Evolutionary conservation across 2,113 vertebrate genomes (phyloP).

Genomic region (Tachysurus fulvidraco): DNA sequence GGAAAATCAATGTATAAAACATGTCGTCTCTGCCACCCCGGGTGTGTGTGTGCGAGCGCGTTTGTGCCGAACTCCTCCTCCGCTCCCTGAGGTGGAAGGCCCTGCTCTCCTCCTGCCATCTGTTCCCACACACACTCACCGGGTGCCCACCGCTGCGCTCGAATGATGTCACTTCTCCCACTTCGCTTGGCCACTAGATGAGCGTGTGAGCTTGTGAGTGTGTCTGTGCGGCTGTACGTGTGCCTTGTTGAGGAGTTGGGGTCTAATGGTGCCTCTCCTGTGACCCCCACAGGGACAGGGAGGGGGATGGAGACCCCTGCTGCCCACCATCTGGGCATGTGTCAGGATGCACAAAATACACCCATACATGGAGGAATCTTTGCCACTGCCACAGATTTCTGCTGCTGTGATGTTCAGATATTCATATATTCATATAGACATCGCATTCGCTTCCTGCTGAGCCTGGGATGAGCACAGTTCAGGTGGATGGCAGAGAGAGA

Average conservation of each 20-base stretch:
- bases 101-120: slow-evolving; percentile 29
- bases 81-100: slow-evolving; percentile 28
- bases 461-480: slow-evolving; percentile 66
- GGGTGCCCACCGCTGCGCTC: slow-evolving; percentile 12
- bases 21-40: neutral
- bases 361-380: slow-evolving; percentile 16
- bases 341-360: slow-evolving; percentile 54
- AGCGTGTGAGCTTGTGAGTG: neutral
- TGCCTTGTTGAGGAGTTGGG: neutral
- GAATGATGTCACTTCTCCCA: slow-evolving; percentile 39
- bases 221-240: neutral
- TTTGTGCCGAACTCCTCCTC: slow-evolving; percentile 9
- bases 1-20: neutral
- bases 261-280: slow-evolving; percentile 61
- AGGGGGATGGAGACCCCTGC: slow-evolving; percentile 62
- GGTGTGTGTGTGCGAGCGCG: neutral
- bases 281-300: slow-evolving; percentile 57
- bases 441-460: slow-evolving; percentile 72
- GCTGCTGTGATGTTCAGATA: slow-evolving; percentile 65
- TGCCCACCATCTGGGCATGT: slow-evolving; percentile 74
- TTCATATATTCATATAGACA: slow-evolving; percentile 77
- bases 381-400: neutral
- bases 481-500: slow-evolving; percentile 37
- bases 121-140: slow-evolving; percentile 32
- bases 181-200: slow-evolving; percentile 24